Base-by-base conservation (phyloP, 2,888 invertebrate species). In the Drosophila mercatorum region DNA sequence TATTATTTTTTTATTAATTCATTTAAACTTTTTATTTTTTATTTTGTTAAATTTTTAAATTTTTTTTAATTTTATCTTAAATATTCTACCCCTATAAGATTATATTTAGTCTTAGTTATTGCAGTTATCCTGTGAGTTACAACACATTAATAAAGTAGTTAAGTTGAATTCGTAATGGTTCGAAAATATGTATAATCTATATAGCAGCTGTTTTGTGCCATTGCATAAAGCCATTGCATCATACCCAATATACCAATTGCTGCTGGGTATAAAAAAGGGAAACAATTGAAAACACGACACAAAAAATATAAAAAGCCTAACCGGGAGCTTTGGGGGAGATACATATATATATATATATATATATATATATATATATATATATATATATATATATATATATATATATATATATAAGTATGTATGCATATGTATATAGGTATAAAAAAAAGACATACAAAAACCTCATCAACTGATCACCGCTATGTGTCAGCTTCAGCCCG, bases 401-500 rank as follows among this genome's bases (percentile, higher is more conserved):
- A 56, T 12, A 22, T 41, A 40, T 55, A 55, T 17, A 55, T 17
- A 55, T 17, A 22, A 22, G 22, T 22, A 22, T 22, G 2, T 22
- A 17, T 28, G 5, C 28, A 28, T 17, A 11, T 26, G 47, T 46
- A 17, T 46, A 6, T 38, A 4, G 38, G 17, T 26, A 38, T 40
- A 40, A 36, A 52, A n/a, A 38, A 53, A 22, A 53, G 40, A 10
- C 26, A 12, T 34, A 60, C 34, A 43, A 49, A 53, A 46, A 43
- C 31, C 43, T 36, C 60, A 41, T 43, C 74, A 63, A 76, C 74
- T 60, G 60, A 67, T 73, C 73, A 78, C 77, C 72, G 80, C 78
- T 75, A 69, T 77, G 77, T 75, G 75, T 69, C 80, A 72, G 66
- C 59, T 67, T 64, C 77, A 72, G 59, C 59, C 40, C 40, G 61